Conservation (phyloP, 2,113 vertebrate species). For the Opisthocomus hoazin region DNA sequence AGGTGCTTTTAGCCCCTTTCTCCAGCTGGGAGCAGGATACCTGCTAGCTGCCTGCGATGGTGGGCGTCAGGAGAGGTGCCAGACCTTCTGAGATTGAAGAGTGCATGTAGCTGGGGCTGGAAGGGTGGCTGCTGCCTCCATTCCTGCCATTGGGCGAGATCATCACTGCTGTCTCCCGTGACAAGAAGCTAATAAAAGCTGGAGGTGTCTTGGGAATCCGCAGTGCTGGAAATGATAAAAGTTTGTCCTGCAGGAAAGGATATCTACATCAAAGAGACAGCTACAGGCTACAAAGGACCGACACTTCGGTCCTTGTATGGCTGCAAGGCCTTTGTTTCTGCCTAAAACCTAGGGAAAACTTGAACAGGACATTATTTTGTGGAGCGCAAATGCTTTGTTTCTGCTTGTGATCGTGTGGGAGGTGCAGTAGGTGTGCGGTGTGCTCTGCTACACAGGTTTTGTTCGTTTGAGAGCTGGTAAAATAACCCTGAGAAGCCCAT, state of each 20-base stretch:
- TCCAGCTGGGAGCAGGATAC: neutral
- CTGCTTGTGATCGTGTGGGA: neutral
- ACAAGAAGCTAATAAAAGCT: neutral
- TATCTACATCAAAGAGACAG: conserved; percentile 12
- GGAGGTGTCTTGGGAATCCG: neutral
- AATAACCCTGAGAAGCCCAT: neutral
- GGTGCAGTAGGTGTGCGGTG: neutral
- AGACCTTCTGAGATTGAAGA: neutral
- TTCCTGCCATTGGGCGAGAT: neutral
- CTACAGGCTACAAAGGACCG: neutral
- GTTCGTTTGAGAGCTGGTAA: neutral
- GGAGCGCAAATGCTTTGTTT: neutral
- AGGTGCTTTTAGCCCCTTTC: neutral
- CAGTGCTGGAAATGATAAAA: neutral
- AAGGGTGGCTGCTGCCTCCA: neutral
- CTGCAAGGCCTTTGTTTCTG: conserved; percentile 6
- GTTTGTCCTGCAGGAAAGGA: neutral
- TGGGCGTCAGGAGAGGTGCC: neutral
- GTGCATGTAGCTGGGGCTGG: neutral
- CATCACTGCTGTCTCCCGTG: neutral
- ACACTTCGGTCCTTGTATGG: neutral
- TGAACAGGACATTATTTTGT: neutral
- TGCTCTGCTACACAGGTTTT: neutral
- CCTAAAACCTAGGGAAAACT: neutral
- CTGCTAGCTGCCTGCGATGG: neutral